Conservation (phyloP, 2,797 vertebrate genomes). For the Sebastes ruberrimus region DNA sequence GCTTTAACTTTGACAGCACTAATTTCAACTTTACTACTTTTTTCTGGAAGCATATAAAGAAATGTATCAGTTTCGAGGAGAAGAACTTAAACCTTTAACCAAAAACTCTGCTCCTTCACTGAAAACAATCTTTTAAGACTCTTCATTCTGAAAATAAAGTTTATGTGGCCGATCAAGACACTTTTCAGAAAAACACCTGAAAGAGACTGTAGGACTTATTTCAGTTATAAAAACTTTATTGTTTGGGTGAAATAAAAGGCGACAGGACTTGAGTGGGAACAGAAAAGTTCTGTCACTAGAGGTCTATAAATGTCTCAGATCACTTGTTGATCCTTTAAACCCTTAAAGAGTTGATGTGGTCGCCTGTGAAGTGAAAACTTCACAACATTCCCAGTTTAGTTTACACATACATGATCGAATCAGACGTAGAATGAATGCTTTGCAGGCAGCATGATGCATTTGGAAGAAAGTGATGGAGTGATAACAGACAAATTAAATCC, state of each 20-base stretch:
- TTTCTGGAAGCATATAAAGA: background rate
- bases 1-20: no score
- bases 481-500: background rate
- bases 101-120: background rate
- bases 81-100: background rate
- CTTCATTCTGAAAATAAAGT: no score
- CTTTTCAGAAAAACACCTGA: background rate
- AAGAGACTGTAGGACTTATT: background rate
- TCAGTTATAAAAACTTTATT: background rate
- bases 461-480: background rate
- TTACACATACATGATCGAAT: constrained; percentile 10
- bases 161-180: no score
- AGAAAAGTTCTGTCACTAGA: background rate
- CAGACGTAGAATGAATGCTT: background rate
- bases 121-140: background rate
- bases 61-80: background rate
- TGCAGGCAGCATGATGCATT: background rate
- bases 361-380: background rate
- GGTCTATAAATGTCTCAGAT: background rate
- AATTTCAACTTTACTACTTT: no score
- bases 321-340: background rate
- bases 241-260: background rate
- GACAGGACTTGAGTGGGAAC: background rate
- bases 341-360: no score
- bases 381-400: background rate